Evolutionary conservation across 2,888 invertebrate species (phyloP), one percentile per base, ranked within the genome.

Genomic region (Panzeria rudis): DNA sequence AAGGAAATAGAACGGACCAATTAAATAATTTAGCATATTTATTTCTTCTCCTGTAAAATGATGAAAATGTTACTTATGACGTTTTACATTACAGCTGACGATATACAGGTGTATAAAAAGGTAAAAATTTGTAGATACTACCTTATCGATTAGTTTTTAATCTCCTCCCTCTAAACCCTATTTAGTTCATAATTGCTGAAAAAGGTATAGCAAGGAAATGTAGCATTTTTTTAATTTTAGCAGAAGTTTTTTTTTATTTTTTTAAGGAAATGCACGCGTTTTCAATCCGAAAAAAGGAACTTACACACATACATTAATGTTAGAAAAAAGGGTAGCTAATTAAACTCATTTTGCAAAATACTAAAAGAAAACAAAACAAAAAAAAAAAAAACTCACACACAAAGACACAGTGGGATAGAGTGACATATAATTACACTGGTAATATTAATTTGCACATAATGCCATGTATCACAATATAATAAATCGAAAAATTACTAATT

Each of bases 291-390:
- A 81, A 79, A n/a, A 79, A 71, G 62, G 71, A 79, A 78, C 61
- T 69, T 13, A 17, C 50, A 78, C 56, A 69, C 59, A 38, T 29
- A 32, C 25, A 75, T 29, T 6, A 8, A 47, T 7, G 59, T 47
- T 47, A 50, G 50, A 54, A 81, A 56, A 84, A 81, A 77, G 84
- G 84, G 84, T 84, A 81, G 81, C 84, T 84, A 81, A 84, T 84
- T 81, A 84, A 84, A 84, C 84, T 81, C 72, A 77, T 81, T 84
- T 84, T 73, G 61, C 41, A 75, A 72, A 73, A 83, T 35, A 9
- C 23, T 11, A 41, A 38, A 25, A 54, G 56, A 68, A 52, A 52
- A 41, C 54, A 15, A 47, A 15, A 56, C 20, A 35, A n/a, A 69
- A 3, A 64, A 41, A 6, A 72, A 29, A 4, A 5, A 29, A 29